Percentiles rank a stretch among this genome's conserved stretches.
Evolutionary conservation across 2,888 invertebrate genomes (phyloP).

Genomic region (Brassicogethes aeneus): DNA sequence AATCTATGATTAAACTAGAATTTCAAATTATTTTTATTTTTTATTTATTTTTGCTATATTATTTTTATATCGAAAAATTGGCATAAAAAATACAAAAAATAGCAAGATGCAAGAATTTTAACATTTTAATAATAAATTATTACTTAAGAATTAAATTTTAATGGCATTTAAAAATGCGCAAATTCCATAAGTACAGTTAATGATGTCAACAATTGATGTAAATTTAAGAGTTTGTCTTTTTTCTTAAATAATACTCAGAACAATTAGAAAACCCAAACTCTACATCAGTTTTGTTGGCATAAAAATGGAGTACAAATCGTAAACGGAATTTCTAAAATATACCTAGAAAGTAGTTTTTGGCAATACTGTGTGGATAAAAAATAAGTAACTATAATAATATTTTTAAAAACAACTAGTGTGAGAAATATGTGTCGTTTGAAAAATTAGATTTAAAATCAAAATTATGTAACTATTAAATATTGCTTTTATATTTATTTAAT

Average conservation of each 20-base stretch:
- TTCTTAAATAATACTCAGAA: no score
- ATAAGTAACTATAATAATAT: background rate
- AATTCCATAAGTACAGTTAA: background rate
- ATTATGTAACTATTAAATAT: background rate
- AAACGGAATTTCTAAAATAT: background rate
- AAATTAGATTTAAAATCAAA: background rate
- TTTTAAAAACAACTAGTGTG: background rate
- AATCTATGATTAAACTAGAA: slow-evolving; percentile 28
- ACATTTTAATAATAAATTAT: no score
- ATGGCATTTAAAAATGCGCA: background rate
- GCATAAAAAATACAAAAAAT: background rate
- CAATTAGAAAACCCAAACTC: no score
- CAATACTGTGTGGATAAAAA: background rate
- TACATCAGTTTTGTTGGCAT: no score
- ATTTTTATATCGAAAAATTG: slow-evolving; percentile 6
- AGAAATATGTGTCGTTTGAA: background rate
- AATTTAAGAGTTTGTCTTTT: no score
- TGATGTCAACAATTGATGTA: no score
- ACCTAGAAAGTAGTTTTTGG: background rate
- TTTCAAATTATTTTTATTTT: slow-evolving; percentile 25
- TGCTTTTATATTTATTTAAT: slow-evolving; percentile 1
- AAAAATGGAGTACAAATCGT: background rate
- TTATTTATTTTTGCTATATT: slow-evolving; percentile 14
- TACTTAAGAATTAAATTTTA: background rate
- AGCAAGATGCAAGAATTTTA: no score